Base-by-base conservation (phyloP, 1,140 invertebrate genomes). In the Whitmania pigra region DNA sequence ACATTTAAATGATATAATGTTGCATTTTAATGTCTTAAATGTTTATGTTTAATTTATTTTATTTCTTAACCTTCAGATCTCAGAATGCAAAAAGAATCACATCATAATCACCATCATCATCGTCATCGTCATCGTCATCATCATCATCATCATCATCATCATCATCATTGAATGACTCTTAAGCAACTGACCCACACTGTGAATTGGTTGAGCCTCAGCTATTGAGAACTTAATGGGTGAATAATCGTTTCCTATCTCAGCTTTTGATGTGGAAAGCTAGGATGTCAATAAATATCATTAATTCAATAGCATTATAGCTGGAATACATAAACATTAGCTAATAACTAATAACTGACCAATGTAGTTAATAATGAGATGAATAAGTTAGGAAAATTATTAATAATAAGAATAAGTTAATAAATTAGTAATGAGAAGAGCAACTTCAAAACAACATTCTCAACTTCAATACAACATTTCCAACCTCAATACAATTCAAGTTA, bases 381-480 rank as follows among this genome's bases (percentile, higher is more conserved):
- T n/a, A n/a, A n/a, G n/a, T n/a, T n/a, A n/a, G n/a, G n/a, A n/a
- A n/a, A n/a, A n/a, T n/a, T n/a, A n/a, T n/a, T n/a, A n/a, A n/a
- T n/a, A n/a, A n/a, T n/a, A n/a, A n/a, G n/a, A n/a, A n/a, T 6
- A 36, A 49, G 15, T 49, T 49, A 49, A 49, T 68, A 18, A 68
- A 68, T 27, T 63, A 63, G 11, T 63, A 68, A 67, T 36, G 72
- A 82, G 15, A 83, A 74, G 40, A 78, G 71, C 31, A 81, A 81
- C 75, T 80, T 80, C 82, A 81, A 83, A 0, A 76, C 74, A 7
- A 81, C n/a, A n/a, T n/a, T n/a, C n/a, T n/a, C n/a, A n/a, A n/a
- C n/a, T n/a, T n/a, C n/a, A n/a, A n/a, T n/a, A n/a, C n/a, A n/a
- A n/a, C n/a, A n/a, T n/a, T n/a, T n/a, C n/a, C n/a, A n/a, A n/a